Evolutionary conservation across 2,797 vertebrate species (phyloP).

Genomic region (Aldrovandia affinis): DNA sequence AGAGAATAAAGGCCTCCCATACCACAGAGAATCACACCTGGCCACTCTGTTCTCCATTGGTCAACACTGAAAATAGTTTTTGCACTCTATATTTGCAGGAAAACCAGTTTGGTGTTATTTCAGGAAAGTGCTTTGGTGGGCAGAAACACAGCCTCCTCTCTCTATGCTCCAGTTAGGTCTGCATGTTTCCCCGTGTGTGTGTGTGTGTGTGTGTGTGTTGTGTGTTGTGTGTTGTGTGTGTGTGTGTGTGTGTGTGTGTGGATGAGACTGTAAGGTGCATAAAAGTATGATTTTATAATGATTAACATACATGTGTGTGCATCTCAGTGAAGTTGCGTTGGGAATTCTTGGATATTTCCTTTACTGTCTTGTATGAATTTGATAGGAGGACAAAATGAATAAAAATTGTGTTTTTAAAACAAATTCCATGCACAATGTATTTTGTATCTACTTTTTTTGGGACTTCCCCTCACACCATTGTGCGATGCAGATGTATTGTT

Average conservation of each 20-base stretch:
- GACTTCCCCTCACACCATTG: too few relatives aligned
- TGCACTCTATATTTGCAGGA: neutral
- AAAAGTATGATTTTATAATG: neutral
- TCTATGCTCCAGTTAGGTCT: neutral
- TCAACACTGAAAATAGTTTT: neutral
- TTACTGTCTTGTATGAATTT: neutral
- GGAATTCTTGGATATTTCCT: neutral
- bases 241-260: too few relatives aligned
- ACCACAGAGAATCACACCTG: neutral
- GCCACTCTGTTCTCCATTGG: neutral
- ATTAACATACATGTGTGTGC: neutral
- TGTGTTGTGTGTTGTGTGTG: neutral
- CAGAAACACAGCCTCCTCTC: neutral
- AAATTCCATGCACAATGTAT: too few relatives aligned
- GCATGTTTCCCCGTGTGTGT: neutral
- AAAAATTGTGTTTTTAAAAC: neutral
- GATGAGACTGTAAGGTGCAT: too few relatives aligned
- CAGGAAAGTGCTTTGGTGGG: neutral
- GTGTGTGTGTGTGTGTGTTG: neutral
- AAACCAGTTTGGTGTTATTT: neutral
- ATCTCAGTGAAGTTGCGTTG: neutral
- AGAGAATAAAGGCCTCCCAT: neutral
- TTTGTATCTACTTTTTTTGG: too few relatives aligned
- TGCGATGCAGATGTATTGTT: too few relatives aligned
- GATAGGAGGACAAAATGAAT: too few relatives aligned